Evolutionary conservation across 92 coral and sea anemone species (phyloP).

Genomic region (Epizoanthus ramosus): DNA sequence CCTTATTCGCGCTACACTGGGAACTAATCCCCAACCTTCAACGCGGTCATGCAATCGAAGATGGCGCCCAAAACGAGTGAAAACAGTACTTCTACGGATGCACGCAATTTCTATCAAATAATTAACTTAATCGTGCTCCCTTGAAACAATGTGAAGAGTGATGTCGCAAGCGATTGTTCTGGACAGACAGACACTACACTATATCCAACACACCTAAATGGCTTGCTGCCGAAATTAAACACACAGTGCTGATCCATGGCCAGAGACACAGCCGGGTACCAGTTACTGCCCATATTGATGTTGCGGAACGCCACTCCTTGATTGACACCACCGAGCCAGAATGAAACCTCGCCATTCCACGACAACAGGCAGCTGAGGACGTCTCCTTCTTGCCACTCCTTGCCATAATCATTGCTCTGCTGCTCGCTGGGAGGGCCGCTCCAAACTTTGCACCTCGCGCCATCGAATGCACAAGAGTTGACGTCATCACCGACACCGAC

Average conservation of each 20-base stretch:
- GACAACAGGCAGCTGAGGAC: slow-evolving; percentile 92
- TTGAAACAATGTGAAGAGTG: background rate
- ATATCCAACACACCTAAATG: slow-evolving; percentile 72
- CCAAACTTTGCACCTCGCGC: slow-evolving; percentile 97
- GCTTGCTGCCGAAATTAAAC: slow-evolving; percentile 89
- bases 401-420: slow-evolving; percentile 90
- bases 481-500: slow-evolving; percentile 98
- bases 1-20: too few species aligned
- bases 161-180: too few species aligned
- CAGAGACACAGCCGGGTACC: slow-evolving; percentile 94
- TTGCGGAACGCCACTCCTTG: slow-evolving; percentile 90
- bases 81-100: too few species aligned
- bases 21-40: too few species aligned
- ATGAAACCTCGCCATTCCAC: slow-evolving; percentile 92
- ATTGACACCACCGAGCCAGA: slow-evolving; percentile 89
- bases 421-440: slow-evolving; percentile 90
- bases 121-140: too few species aligned
- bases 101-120: too few species aligned
- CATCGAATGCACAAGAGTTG: slow-evolving; percentile 95
- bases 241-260: slow-evolving; percentile 98
- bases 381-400: slow-evolving; percentile 87
- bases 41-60: too few species aligned
- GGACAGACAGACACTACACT: background rate
- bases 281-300: slow-evolving; percentile 72
- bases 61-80: too few species aligned